A percentile compares a stretch with the other conserved stretches of the same genome.
Conservation (phyloP, 2,797 vertebrate species). For the Phataginus tetradactyla region DNA sequence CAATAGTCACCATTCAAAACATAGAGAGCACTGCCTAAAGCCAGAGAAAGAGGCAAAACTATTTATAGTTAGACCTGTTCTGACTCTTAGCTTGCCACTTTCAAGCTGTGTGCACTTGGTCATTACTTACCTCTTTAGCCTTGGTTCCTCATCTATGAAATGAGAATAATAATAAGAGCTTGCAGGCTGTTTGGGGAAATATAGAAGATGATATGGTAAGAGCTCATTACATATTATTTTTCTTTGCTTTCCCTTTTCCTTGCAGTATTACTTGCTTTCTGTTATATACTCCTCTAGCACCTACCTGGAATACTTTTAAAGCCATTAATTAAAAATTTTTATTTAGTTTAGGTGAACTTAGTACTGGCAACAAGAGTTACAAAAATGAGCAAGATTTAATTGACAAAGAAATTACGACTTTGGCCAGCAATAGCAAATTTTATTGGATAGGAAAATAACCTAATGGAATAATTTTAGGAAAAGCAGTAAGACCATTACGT, state of each 20-base stretch:
- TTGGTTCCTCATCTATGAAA: not conserved
- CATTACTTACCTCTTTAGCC: not conserved
- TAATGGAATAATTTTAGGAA: not conserved
- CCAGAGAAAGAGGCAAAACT: not conserved
- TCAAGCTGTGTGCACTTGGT: not conserved
- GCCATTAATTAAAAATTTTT: not conserved
- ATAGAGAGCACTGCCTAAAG: not conserved
- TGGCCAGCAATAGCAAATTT: constrained; percentile 12
- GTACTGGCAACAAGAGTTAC: not conserved
- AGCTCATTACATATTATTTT: not conserved
- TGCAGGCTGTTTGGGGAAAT: not conserved
- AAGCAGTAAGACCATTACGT: not conserved
- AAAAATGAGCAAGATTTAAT: not conserved
- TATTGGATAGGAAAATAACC: constrained; percentile 12
- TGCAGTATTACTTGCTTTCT: not conserved
- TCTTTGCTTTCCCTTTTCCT: constrained; percentile 23
- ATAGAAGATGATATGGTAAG: not conserved
- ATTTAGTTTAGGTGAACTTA: not conserved
- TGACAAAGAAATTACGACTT: not conserved
- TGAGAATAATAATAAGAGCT: not conserved
- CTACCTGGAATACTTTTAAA: not conserved
- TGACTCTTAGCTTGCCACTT: not conserved
- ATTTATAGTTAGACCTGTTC: not conserved
- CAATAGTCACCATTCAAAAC: not conserved
- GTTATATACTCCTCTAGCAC: not conserved